A percentile compares a stretch with the other conserved stretches of the same genome.
phyloP scores from a whole-genome alignment of 64 coral and sea anemone genomes.

The Catalaphyllia jardinei region DNA sequence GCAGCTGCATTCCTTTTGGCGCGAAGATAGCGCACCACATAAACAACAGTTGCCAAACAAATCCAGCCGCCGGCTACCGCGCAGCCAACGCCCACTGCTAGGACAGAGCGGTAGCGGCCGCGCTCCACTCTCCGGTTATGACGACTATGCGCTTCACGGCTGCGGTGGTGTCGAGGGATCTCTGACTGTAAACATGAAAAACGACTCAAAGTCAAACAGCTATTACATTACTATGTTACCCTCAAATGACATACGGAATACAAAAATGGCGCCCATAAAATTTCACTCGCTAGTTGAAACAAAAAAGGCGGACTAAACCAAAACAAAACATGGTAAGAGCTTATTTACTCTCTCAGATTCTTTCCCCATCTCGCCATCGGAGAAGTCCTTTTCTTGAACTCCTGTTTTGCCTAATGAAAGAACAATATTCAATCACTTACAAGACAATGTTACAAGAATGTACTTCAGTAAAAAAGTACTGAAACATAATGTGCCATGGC shows the following conservation, averaged over 20 bases:
- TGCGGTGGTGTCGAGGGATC: conserved; percentile 60
- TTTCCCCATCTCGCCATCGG: conserved; percentile 11
- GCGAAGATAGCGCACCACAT: conserved; percentile 60
- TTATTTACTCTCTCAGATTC: conserved; percentile 20
- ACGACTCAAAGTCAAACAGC: neutral
- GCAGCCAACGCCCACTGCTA: conserved; percentile 61
- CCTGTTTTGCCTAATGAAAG: neutral
- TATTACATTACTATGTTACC: neutral
- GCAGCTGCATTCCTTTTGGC: conserved; percentile 36
- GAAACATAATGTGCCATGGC: too few species aligned
- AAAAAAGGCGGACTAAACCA: too few species aligned
- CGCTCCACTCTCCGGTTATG: conserved; percentile 55
- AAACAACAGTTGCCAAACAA: conserved; percentile 65
- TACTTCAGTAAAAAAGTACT: too few species aligned
- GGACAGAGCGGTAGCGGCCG: conserved; percentile 47
- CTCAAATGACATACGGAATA: too few species aligned
- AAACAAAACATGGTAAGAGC: too few species aligned
- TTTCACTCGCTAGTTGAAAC: too few species aligned
- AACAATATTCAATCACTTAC: neutral
- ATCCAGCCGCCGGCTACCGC: conserved; percentile 69
- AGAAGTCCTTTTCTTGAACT: neutral
- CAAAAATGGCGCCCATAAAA: too few species aligned
- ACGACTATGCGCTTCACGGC: conserved; percentile 28
- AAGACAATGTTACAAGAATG: neutral
- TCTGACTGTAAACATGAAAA: conserved; percentile 36